A percentile compares a stretch with the other conserved stretches of the same genome.
Evolutionary conservation across 2,113 vertebrate species (phyloP).

Genomic region (Pterocles orientalis): DNA sequence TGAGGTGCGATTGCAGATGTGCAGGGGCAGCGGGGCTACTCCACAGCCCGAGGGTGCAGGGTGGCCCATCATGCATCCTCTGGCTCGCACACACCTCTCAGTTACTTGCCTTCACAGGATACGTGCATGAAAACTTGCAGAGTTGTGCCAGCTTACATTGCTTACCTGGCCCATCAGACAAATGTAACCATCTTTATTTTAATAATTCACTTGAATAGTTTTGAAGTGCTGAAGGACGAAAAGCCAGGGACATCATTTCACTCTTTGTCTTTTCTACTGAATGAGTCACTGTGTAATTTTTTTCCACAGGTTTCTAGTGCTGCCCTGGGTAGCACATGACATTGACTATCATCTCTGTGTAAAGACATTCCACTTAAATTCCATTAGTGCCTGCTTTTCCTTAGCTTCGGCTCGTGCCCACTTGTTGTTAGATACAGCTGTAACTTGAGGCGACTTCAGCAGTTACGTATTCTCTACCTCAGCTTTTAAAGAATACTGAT

Average conservation of each 20-base stretch:
- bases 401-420: not conserved
- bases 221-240: not conserved
- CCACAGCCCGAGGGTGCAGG: accelerated
- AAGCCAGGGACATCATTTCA: not conserved
- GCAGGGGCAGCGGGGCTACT: not conserved
- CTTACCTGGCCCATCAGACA: not conserved
- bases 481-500: not conserved
- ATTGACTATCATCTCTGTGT: not conserved
- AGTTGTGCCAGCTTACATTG: not conserved
- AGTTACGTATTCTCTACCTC: not conserved
- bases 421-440: not conserved
- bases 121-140: not conserved
- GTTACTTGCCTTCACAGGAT: not conserved
- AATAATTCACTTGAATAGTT: not conserved
- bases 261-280: conserved; percentile 5
- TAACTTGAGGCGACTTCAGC: not conserved
- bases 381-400: conserved; percentile 38
- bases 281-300: not conserved
- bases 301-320: conserved; percentile 19
- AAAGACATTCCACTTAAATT: conserved; percentile 63
- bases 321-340: not conserved
- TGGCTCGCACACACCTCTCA: not conserved
- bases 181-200: not conserved
- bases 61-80: not conserved
- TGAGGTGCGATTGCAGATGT: not conserved